Evolutionary conservation across 2,888 invertebrate genomes (phyloP), one percentile per base, ranked within the genome.

Genomic region (Eremobia ochroleuca): DNA sequence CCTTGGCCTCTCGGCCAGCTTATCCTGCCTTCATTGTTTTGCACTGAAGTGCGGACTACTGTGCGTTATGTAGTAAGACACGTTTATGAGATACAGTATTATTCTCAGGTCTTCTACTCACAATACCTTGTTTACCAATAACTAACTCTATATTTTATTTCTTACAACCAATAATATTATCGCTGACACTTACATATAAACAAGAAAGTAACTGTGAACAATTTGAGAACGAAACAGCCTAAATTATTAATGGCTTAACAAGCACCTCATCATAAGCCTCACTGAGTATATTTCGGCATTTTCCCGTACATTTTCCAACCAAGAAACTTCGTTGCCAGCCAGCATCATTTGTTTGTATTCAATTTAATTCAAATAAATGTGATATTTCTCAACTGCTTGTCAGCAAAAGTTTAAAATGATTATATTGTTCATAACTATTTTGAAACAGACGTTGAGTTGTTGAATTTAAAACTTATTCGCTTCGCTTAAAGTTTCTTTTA

Each of bases 341-440:
- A 71, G 65, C 55, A 28, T 43, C 75, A 86, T 58, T 81, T 77
- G 77, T 82, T 82, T 77, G 76, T 66, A 65, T 79, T 52, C 34
- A 75, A 79, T 80, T 85, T 55, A 87, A 85, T 82, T 79, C 46
- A 85, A 82, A 85, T 87, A 65, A 59, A 69, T 65, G 43, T 69
- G 58, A 59, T 55, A 78, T 81, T 87, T 73, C 61, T 49, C n/a
- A 75, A 82, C 76, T 79, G 72, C 2, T 70, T 49, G 70, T 69
- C 59, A 87, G 77, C 69, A 79, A 76, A 85, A 87, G 59, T 77
- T 82, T 65, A 21, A 73, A 78, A 81, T 69, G 46, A 83, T 79
- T 79, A 49, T 76, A 69, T 37, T 64, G 65, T 77, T 73, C 52
- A 34, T 58, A 76, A 80, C 77, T 82, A 82, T 77, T 82, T 68